Evolutionary conservation across 2,797 vertebrate genomes (phyloP).

Genomic region (Tadarida brasiliensis): DNA sequence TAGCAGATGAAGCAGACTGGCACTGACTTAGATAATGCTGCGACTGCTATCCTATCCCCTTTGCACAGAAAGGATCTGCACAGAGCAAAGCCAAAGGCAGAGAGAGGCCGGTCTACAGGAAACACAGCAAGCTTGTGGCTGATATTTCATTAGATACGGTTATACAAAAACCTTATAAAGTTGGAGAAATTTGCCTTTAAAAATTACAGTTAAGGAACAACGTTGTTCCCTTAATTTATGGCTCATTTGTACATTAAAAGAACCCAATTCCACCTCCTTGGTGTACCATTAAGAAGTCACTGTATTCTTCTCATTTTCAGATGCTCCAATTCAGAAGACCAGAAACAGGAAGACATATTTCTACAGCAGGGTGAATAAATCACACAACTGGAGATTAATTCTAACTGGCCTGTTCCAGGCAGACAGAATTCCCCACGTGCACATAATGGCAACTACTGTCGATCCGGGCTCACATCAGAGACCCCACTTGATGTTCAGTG

Average conservation of each 20-base stretch:
- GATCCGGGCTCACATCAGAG: not conserved
- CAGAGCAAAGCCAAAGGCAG: not conserved
- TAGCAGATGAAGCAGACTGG: not conserved
- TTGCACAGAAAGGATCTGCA: not conserved
- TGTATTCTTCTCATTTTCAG: conserved; percentile 29
- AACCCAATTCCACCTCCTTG: not conserved
- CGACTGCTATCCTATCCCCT: not conserved
- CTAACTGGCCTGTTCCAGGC: not conserved
- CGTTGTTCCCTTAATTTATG: conserved; percentile 64
- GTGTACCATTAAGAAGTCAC: conserved; percentile 24
- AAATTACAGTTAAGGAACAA: conserved; percentile 58
- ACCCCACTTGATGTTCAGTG: not conserved
- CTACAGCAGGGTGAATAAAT: conserved; percentile 53
- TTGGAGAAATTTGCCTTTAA: conserved; percentile 56
- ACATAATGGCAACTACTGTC: conserved; percentile 41
- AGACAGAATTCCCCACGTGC: not conserved
- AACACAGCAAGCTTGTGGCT: not conserved
- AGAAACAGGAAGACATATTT: conserved; percentile 45
- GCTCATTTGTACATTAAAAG: conserved; percentile 57
- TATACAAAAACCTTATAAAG: not conserved
- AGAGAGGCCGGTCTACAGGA: not conserved
- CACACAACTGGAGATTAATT: conserved; percentile 43
- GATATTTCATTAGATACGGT: conserved; percentile 15
- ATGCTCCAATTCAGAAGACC: not conserved
- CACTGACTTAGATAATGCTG: not conserved